Base-by-base conservation (phyloP, 1,140 invertebrate species). In the Pissodes strobi region DNA sequence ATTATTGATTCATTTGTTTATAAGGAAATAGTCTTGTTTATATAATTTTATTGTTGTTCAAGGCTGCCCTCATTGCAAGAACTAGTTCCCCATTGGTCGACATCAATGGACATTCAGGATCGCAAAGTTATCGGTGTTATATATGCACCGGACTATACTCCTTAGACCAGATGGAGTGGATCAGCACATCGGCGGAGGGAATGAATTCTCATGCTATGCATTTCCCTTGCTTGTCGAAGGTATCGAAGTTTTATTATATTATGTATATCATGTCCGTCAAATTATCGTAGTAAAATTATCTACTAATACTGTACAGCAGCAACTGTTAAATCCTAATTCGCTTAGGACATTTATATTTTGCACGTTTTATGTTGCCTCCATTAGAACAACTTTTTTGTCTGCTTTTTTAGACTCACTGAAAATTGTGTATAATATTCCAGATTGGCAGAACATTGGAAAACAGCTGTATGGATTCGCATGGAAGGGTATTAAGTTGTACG, bases 141-240 rank as follows among this genome's bases (percentile, higher is more conserved):
- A 88, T 91, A 70, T 92, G 90, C 75, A 85, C 87, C 69, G 85
- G 86, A 56, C 79, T 87, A 23, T 89, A 86, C 78, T 82, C 85
- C 15, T 83, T 86, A 51, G 83, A 83, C 53, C 87, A 90, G 69
- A 89, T 92, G 88, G 88, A 91, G 79, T 92, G 90, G 90, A 79
- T 92, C 59, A 90, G 87, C 34, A 91, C 90, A 10, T 87, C 85
- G 74, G 86, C 90, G 13, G 90, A 92, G 76, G 89, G 90, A 71
- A 91, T 92, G 89, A 92, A 92, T 80, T 91, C 89, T 23, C 90
- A 92, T 79, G 89, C 89, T 17, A 92, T 92, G 89, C 93, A 94
- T 82, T 97, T 97, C 83, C 93, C 93, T 2, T 95, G 93, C 81
- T 82, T 95, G 67, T 85, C 86, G 69, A 84, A 83, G 59, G 81